These are phyloP conservation scores for Caiman crocodilus DNA, from an alignment of 2,797 vertebrate genomes.

Conservation along the genomic window DNA sequence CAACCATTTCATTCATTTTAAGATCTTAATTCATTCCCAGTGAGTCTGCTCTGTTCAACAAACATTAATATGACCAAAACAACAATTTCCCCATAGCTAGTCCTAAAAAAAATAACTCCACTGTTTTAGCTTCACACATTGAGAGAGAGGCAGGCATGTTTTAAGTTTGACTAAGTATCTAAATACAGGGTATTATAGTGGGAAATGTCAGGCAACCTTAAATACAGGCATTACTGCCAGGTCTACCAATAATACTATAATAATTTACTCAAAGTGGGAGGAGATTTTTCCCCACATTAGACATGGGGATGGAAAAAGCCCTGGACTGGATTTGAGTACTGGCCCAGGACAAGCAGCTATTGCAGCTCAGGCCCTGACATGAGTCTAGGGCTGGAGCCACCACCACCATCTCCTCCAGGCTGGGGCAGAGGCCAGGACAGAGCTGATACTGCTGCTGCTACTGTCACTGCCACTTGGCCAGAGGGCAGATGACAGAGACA, in stretches of 20 bases:
- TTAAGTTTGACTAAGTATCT: neutral
- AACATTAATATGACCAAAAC: slow-evolving; percentile 14
- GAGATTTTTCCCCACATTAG: too few species aligned
- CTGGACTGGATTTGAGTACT: too few species aligned
- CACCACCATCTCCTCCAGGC: too few species aligned
- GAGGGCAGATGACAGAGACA: too few species aligned
- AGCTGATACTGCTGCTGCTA: too few species aligned
- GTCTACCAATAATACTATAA: neutral
- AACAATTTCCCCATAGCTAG: slow-evolving; percentile 4
- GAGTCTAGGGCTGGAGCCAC: too few species aligned
- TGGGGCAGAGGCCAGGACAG: too few species aligned
- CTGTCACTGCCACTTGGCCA: too few species aligned
- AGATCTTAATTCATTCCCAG: neutral
- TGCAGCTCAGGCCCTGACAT: too few species aligned
- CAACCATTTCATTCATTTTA: neutral
- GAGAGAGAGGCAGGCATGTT: neutral
- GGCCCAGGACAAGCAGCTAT: too few species aligned
- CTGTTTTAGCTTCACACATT: neutral
- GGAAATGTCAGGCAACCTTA: neutral
- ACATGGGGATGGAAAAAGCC: too few species aligned
- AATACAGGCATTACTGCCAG: neutral
- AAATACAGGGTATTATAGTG: neutral
- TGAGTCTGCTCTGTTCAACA: neutral
- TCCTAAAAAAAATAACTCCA: neutral
- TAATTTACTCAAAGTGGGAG: too few species aligned